These are phyloP conservation scores for Nylanderia fulva DNA, from an alignment of 1,140 invertebrate species.

Conservation along the genomic window DNA sequence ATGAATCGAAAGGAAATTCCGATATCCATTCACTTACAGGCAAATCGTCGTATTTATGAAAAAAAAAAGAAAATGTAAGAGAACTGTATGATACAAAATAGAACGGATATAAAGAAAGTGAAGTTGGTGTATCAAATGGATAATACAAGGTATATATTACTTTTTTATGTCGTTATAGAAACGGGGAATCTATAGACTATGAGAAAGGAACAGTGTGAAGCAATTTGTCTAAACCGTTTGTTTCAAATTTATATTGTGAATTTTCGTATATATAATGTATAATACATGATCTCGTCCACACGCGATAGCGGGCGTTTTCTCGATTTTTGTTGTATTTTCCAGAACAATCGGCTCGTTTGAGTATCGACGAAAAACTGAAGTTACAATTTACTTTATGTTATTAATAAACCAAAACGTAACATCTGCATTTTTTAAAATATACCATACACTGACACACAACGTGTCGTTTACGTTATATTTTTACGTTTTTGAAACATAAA, in stretches of 20 bases:
- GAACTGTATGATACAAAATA: conserved; percentile 73
- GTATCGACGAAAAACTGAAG: not conserved
- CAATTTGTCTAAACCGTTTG: not conserved
- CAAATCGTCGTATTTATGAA: conserved; percentile 69
- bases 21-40: conserved; percentile 69
- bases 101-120: conserved; percentile 72
- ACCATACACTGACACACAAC: not conserved
- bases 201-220: conserved; percentile 26
- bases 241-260: conserved; percentile 29
- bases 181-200: conserved; percentile 47
- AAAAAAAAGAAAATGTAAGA: conserved; percentile 63
- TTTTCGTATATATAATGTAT: conserved; percentile 62
- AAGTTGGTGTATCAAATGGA: conserved; percentile 73
- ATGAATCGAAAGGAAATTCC: conserved; percentile 63
- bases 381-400: conserved; percentile 28
- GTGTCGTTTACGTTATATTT: conserved; percentile 46
- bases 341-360: not conserved
- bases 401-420: not conserved
- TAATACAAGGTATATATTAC: conserved; percentile 72
- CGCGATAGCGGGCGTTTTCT: conserved; percentile 42
- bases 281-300: conserved; percentile 54
- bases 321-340: conserved; percentile 60
- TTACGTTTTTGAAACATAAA: conserved; percentile 29
- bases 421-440: not conserved
- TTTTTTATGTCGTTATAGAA: conserved; percentile 67